Evolutionary conservation across 1,140 invertebrate genomes (phyloP).

Genomic region (Drosophila novamexicana): DNA sequence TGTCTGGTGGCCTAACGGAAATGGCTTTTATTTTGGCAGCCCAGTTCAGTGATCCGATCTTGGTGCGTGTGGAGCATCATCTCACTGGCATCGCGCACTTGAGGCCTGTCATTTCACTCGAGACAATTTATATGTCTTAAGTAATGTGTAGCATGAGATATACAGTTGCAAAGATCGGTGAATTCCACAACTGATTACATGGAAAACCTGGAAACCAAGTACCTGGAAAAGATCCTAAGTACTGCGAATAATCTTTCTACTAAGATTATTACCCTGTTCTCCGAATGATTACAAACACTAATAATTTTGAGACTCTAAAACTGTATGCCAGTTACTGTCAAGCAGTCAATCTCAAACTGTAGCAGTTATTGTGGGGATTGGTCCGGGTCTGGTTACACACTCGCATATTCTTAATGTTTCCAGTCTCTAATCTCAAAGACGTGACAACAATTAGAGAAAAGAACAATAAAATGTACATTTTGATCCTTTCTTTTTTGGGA

Average conservation of each 20-base stretch:
- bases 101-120: slow-evolving; percentile 20
- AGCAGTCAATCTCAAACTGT: background rate
- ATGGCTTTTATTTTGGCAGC: slow-evolving; percentile 58
- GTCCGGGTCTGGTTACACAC: no score
- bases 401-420: no score
- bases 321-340: no score
- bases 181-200: background rate
- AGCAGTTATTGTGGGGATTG: background rate
- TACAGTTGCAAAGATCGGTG: background rate
- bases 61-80: slow-evolving; percentile 19
- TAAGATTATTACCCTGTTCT: no score
- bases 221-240: background rate
- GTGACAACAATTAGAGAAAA: no score
- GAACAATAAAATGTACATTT: no score
- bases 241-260: no score
- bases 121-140: slow-evolving; percentile 55
- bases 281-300: no score
- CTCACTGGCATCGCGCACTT: slow-evolving; percentile 31
- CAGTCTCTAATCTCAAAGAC: no score
- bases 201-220: background rate
- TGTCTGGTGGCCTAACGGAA: slow-evolving; percentile 52
- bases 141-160: slow-evolving; percentile 15
- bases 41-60: slow-evolving; percentile 66
- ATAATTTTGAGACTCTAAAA: no score
- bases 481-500: no score